Percentiles rank a stretch among this genome's conserved stretches.
Conservation (phyloP, 2,888 invertebrate genomes). For the Leptogaster cylindrica region DNA sequence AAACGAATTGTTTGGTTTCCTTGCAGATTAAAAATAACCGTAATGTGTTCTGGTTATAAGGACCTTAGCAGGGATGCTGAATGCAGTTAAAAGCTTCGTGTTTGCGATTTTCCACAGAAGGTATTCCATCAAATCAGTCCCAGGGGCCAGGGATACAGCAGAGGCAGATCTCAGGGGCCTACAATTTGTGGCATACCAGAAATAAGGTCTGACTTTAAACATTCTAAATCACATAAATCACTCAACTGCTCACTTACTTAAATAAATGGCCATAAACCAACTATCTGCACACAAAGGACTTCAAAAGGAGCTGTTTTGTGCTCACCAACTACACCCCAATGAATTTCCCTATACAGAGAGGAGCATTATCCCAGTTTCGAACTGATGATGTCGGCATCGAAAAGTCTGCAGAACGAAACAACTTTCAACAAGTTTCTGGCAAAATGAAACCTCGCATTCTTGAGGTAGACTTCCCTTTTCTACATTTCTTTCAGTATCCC, state of each 20-base stretch:
- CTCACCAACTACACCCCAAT: neutral
- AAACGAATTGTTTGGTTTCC: too few relatives aligned
- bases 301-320: conserved; percentile 3
- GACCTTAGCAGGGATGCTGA: too few relatives aligned
- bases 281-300: too few relatives aligned
- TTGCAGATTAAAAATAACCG: too few relatives aligned
- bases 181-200: conserved; percentile 40
- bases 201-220: conserved; percentile 39
- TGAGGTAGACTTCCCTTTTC: conserved; percentile 27
- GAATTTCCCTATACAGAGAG: too few relatives aligned
- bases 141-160: neutral
- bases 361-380: too few relatives aligned
- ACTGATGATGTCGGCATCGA: neutral
- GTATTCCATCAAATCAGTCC: conserved; percentile 1
- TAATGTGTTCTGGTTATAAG: too few relatives aligned
- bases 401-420: conserved; percentile 4
- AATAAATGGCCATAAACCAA: too few relatives aligned
- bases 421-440: conserved; percentile 42
- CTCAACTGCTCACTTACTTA: conserved; percentile 34
- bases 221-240: conserved; percentile 38
- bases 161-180: conserved; percentile 16
- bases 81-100: too few relatives aligned
- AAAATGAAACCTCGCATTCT: conserved; percentile 36
- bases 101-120: neutral
- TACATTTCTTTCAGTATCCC: neutral